Percentiles rank a stretch among this genome's conserved stretches.
Evolutionary conservation across 2,888 invertebrate species (phyloP).

Genomic region (Eueremaeus valkanovi): DNA sequence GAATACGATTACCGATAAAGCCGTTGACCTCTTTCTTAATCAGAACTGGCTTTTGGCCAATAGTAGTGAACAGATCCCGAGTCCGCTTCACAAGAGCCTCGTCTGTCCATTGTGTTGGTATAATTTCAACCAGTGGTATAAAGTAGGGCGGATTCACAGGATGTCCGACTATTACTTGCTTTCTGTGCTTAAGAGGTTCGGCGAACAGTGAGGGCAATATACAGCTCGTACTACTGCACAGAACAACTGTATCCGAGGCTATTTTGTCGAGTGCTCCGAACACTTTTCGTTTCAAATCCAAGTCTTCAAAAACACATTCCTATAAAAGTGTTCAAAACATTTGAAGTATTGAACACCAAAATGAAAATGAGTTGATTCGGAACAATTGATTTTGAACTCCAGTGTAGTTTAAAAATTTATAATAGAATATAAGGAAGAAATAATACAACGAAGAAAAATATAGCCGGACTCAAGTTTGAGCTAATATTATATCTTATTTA

Average conservation of each 20-base stretch:
- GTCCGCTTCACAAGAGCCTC: conserved; percentile 69
- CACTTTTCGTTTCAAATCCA: conserved; percentile 76
- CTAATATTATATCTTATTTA: too few relatives aligned
- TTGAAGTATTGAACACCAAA: too few relatives aligned
- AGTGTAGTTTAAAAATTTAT: too few relatives aligned
- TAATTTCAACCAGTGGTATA: conserved; percentile 87
- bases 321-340: conserved; percentile 59
- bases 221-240: conserved; percentile 91
- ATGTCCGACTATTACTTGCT: conserved; percentile 76
- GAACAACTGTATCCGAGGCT: conserved; percentile 63
- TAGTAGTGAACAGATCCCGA: conserved; percentile 72
- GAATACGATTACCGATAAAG: conserved; percentile 88
- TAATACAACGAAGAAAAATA: too few relatives aligned
- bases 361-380: too few relatives aligned
- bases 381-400: too few relatives aligned
- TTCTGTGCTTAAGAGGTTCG: conserved; percentile 68
- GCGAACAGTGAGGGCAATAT: conserved; percentile 83
- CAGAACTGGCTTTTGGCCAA: conserved; percentile 86
- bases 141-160: conserved; percentile 96
- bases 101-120: conserved; percentile 90
- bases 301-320: conserved; percentile 87
- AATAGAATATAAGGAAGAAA: too few relatives aligned
- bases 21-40: conserved; percentile 82
- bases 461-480: too few relatives aligned
- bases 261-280: conserved; percentile 70